Base-by-base conservation (phyloP, 2,113 vertebrate species). In the Daboia siamensis region DNA sequence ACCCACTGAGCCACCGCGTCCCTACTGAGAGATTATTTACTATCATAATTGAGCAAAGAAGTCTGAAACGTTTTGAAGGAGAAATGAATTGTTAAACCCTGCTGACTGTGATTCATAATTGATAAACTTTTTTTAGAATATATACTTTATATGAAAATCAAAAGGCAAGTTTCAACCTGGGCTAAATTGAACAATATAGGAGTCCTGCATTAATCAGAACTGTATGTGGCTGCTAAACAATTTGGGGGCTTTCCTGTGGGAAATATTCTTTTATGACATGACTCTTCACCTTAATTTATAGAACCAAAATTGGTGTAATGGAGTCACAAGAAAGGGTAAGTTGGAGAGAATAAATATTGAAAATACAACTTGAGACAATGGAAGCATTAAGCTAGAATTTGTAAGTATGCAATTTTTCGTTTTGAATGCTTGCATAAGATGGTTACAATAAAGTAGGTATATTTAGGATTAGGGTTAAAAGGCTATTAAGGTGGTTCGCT, bases 121-220 rank as follows among this genome's bases (percentile, higher is more conserved):
- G 56, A 86, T 54, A 57, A 89, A 54, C 24, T 54, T 39, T 59
- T 46, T 90, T 74, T 86, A 88, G 88, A 44, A 92, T 44, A 9
- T 92, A n/a, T 11, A 51, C 9, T 59, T 92, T 10, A 48, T 89
- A 92, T 56, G 52, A 88, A 89, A 89, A 89, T 86, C 26, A 59
- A 89, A 89, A 61, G 74, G 12, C 69, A 92, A 85, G 87, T 85
- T 85, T 59, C 88, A 51, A 51, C 87, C 87, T 92, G 91, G 29
- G 4, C 51, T 52, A 89, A 89, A 89, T 17, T 33, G 51, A 89
- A 59, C 89, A 84, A 44, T 89, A 74, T 61, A 56, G 59, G 74
- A 15, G 9, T 23, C 13, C 9, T 48, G 55, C 5, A 39, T 84
- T 92, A 57, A 59, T n/a, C 69, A 85, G 44, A 86, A 69, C 3